Percentiles rank a stretch among this genome's conserved stretches.
Evolutionary conservation across 2,888 invertebrate genomes (phyloP).

Genomic region (Pollenia angustigena): DNA sequence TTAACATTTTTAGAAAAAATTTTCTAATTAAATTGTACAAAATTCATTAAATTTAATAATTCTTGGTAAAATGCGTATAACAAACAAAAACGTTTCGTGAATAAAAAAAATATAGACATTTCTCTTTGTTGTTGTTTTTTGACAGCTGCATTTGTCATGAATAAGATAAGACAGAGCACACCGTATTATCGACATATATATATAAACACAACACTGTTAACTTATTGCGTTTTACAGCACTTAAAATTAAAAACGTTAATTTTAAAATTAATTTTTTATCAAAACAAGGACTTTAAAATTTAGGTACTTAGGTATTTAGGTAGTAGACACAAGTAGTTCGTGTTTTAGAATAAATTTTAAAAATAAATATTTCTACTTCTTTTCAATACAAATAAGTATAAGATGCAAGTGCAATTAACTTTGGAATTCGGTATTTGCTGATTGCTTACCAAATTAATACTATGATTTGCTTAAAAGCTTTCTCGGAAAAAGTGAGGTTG

Average conservation of each 20-base stretch:
- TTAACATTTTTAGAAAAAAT: constrained; percentile 87
- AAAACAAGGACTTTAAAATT: background rate
- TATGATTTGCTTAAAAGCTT: too few species aligned
- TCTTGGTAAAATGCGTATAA: constrained; percentile 75
- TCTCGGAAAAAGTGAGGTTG: too few species aligned
- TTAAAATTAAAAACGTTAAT: background rate
- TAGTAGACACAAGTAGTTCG: too few species aligned
- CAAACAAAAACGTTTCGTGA: constrained; percentile 69
- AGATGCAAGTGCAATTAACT: too few species aligned
- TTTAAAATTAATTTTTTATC: background rate
- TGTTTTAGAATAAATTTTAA: too few species aligned
- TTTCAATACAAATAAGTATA: too few species aligned
- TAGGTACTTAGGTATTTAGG: too few species aligned
- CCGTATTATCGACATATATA: background rate
- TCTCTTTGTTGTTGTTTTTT: constrained; percentile 68
- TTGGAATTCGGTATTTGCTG: too few species aligned
- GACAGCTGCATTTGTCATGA: constrained; percentile 6
- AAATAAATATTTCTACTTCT: too few species aligned
- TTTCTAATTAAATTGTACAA: constrained; percentile 51
- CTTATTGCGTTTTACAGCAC: background rate
- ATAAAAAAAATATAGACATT: constrained; percentile 63
- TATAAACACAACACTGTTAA: background rate
- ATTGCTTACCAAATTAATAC: too few species aligned
- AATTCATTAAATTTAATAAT: constrained; percentile 34
- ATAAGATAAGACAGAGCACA: background rate